Evolutionary conservation across 2,113 vertebrate genomes (phyloP).

Genomic region (Carassius gibelio): DNA sequence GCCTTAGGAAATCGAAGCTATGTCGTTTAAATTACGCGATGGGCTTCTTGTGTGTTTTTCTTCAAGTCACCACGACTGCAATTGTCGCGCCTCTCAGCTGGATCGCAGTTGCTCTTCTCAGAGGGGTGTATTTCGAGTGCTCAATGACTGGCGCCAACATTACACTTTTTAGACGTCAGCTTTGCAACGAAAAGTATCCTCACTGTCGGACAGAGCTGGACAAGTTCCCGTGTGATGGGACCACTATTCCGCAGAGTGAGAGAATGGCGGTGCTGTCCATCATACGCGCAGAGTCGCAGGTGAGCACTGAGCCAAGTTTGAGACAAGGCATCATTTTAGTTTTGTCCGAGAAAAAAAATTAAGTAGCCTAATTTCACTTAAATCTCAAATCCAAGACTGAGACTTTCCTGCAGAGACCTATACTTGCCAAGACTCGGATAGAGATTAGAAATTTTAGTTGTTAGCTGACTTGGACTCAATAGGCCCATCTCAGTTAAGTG

Average conservation of each 20-base stretch:
- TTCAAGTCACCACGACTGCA: slow-evolving; percentile 45
- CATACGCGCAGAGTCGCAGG: slow-evolving; percentile 81
- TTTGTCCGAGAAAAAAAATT: not conserved
- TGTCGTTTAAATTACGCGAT: rapidly evolving
- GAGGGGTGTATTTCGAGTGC: slow-evolving; percentile 73
- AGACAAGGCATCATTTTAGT: not conserved
- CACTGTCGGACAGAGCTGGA: slow-evolving; percentile 54
- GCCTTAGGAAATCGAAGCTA: not conserved
- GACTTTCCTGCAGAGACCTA: too few relatives aligned
- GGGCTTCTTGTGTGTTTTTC: rapidly evolving
- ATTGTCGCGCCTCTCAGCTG: slow-evolving; percentile 77
- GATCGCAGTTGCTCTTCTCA: slow-evolving; percentile 77
- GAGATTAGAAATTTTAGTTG: not conserved
- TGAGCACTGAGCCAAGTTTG: slow-evolving; percentile 50
- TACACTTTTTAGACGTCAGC: rapidly evolving
- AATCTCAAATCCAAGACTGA: not conserved
- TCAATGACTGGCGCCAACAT: slow-evolving; percentile 61
- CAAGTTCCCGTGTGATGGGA: slow-evolving; percentile 67
- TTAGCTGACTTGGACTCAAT: not conserved
- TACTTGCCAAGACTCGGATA: not conserved
- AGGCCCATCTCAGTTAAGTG: not conserved
- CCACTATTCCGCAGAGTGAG: rapidly evolving
- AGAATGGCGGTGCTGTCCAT: not conserved
- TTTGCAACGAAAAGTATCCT: slow-evolving; percentile 32
- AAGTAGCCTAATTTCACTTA: too few relatives aligned